These are phyloP conservation scores for Drosophila elegans DNA, from an alignment of 1,140 invertebrate species.

Conservation along the genomic window DNA sequence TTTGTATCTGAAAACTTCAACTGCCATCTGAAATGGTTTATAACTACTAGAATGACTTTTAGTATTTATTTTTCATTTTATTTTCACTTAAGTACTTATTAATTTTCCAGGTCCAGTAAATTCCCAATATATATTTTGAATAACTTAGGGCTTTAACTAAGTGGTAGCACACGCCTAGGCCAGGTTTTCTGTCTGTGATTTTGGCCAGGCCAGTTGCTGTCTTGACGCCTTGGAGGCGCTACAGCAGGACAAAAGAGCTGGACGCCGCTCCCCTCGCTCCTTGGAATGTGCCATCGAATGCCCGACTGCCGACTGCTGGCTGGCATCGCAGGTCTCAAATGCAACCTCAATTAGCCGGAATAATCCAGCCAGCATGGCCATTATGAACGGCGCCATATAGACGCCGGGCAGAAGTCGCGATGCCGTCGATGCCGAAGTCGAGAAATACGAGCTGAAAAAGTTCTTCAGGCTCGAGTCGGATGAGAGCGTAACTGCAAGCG, in stretches of 20 bases:
- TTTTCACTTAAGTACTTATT: conserved; percentile 1
- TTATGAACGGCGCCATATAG: conserved; percentile 47
- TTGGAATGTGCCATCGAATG: conserved; percentile 34
- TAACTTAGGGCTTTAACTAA: conserved; percentile 56
- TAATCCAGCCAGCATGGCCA: conserved; percentile 38
- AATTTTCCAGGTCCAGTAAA: not conserved
- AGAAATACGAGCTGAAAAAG: conserved; percentile 77
- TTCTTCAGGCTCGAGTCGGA: conserved; percentile 75
- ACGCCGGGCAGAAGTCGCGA: conserved; percentile 37
- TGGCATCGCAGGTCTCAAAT: conserved; percentile 16
- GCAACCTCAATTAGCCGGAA: conserved; percentile 45
- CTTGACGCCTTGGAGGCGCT: conserved; percentile 45
- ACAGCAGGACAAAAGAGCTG: conserved; percentile 47
- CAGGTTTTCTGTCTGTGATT: conserved; percentile 24
- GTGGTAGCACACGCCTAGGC: conserved; percentile 39
- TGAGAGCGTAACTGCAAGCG: conserved; percentile 73
- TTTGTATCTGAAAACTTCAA: not conserved
- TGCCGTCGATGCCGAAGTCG: conserved; percentile 49
- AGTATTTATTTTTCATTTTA: not conserved
- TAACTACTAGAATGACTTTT: conserved; percentile 8
- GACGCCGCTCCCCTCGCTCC: conserved; percentile 9
- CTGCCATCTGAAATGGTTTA: not conserved
- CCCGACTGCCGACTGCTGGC: not conserved
- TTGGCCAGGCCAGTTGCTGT: conserved; percentile 53
- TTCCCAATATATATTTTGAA: conserved; percentile 7